These are phyloP conservation scores for Lottia scabra DNA, from an alignment of 2,888 invertebrate genomes.

Conservation along the genomic window DNA sequence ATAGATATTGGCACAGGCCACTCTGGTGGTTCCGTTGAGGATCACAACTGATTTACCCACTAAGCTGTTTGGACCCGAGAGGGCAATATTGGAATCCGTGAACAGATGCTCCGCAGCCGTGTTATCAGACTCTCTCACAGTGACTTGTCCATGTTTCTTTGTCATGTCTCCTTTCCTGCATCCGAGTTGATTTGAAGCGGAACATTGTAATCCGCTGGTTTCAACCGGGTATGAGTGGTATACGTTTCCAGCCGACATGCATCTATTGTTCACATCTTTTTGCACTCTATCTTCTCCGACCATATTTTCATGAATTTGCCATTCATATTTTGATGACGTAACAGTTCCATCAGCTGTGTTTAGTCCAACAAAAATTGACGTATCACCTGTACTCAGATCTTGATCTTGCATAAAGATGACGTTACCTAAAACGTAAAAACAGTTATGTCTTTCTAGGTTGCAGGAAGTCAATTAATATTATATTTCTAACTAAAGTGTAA, in stretches of 20 bases:
- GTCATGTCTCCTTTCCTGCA: slow-evolving; percentile 89
- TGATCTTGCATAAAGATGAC: slow-evolving; percentile 85
- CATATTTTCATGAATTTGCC: slow-evolving; percentile 79
- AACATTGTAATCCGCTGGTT: slow-evolving; percentile 44
- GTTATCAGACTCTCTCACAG: slow-evolving; percentile 28
- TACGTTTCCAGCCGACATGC: slow-evolving; percentile 78
- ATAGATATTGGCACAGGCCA: slow-evolving; percentile 80
- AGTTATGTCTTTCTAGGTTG: no score
- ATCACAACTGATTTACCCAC: slow-evolving; percentile 87
- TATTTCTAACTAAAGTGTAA: no score
- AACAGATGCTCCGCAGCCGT: slow-evolving; percentile 69
- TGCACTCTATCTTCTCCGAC: slow-evolving; percentile 29
- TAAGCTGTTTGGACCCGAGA: slow-evolving; percentile 81
- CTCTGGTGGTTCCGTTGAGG: slow-evolving; percentile 76
- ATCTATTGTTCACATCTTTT: slow-evolving; percentile 70
- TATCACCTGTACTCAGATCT: slow-evolving; percentile 86
- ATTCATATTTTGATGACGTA: slow-evolving; percentile 73
- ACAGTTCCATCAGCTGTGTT: slow-evolving; percentile 87
- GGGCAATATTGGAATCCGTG: slow-evolving; percentile 82
- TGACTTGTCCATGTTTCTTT: slow-evolving; percentile 61
- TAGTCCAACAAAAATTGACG: slow-evolving; percentile 85
- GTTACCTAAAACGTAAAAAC: slow-evolving; percentile 69
- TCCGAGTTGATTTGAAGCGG: slow-evolving; percentile 78
- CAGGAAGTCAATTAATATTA: no score
- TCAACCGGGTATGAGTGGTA: slow-evolving; percentile 73